Base-by-base conservation (phyloP, 1,140 invertebrate genomes). In the Bombus pyrosoma region DNA sequence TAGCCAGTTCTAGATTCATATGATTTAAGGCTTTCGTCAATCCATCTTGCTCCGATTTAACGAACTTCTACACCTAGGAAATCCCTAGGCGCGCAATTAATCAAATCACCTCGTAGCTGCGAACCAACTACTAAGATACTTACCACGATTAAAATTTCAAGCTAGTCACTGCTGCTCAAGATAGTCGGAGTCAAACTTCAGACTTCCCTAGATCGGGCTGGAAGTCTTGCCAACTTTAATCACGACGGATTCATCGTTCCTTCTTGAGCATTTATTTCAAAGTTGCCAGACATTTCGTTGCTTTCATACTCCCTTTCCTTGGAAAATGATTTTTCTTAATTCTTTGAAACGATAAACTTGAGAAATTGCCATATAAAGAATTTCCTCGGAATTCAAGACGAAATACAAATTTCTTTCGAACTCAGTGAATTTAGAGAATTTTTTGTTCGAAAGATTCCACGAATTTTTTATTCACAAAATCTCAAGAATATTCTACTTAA, bases 81-180 rank as follows among this genome's bases (percentile, higher is more conserved):
- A 32, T 75, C 28, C 32, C 73, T n/a, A 34, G 43, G 5, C 22
- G 2, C 10, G 28, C 73, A 25, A 53, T 47, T 75, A 75, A 53
- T 75, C 28, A 73, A 43, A 41, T 73, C 72, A 47, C 43, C 18
- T n/a, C 22, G 34, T 28, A n/a, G 12, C 37, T 12, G 9, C 25
- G 28, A 22, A 72, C 25, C 41, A 73, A 73, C 71, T 43, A 22
- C 41, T 18, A 43, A 73, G 71, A 71, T 41, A 71, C 68, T 69
- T 28, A n/a, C 28, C 39, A 9, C 28, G 71, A 75, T 75, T 75
- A 75, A 53, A 75, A 34, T 75, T 75, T 75, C 73, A 53, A 47
- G n/a, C 18, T 62, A 53, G 53, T 43, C 43, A 13, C n/a, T 15
- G 25, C 64, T 37, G 1, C 28, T n/a, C 5, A 22, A 68, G 37